Evolutionary conservation across 2,888 invertebrate species (phyloP).

Genomic region (Dinocampus coccinellae): DNA sequence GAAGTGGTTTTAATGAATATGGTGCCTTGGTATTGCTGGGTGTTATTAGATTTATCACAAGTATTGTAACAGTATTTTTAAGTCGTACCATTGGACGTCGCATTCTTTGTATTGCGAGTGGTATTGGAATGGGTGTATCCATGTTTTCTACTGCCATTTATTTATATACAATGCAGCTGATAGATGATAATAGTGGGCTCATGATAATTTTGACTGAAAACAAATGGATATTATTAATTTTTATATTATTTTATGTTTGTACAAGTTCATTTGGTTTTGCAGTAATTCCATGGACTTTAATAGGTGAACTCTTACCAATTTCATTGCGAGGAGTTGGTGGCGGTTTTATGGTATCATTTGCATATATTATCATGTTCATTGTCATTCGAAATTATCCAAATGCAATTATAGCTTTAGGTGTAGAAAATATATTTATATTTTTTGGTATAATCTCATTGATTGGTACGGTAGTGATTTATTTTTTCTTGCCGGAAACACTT

Average conservation of each 20-base stretch:
- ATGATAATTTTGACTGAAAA: conserved; percentile 53
- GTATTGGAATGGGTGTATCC: conserved; percentile 72
- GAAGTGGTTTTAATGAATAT: conserved; percentile 69
- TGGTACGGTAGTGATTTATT: conserved; percentile 69
- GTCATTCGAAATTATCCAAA: conserved; percentile 72
- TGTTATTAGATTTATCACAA: conserved; percentile 71
- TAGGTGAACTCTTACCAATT: conserved; percentile 72
- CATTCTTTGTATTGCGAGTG: conserved; percentile 70
- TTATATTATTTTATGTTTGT: conserved; percentile 71
- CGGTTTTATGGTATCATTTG: conserved; percentile 71
- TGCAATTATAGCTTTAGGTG: conserved; percentile 65
- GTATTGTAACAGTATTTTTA: conserved; percentile 70
- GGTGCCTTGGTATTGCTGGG: conserved; percentile 71
- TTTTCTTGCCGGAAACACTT: conserved; percentile 73
- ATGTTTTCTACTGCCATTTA: conserved; percentile 66
- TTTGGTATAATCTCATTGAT: conserved; percentile 70
- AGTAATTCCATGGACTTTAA: conserved; percentile 75
- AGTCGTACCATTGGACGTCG: conserved; percentile 71
- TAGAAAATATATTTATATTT: conserved; percentile 70
- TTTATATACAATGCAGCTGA: conserved; percentile 55
- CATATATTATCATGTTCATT: conserved; percentile 72
- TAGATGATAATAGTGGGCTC: neutral
- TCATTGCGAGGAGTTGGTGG: conserved; percentile 71
- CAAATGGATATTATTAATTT: conserved; percentile 68
- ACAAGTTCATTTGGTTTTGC: conserved; percentile 72